These are phyloP conservation scores for Nicator chloris DNA, from an alignment of 2,113 vertebrate species.

Conservation along the genomic window DNA sequence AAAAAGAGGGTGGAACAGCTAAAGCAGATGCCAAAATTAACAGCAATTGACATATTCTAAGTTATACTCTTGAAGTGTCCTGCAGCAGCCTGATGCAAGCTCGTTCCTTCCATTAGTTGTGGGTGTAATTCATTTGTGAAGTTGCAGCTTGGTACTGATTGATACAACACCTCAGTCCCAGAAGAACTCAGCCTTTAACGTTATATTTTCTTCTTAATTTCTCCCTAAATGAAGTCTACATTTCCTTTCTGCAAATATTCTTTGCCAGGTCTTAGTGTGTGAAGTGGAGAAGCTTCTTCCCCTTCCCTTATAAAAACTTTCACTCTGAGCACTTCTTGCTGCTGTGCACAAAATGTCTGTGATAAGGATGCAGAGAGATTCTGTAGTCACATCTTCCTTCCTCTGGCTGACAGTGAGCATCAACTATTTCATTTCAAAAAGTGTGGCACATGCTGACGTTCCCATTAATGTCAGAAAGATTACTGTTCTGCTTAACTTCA, in stretches of 20 bases:
- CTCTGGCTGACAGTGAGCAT: neutral
- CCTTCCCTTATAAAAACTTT: neutral
- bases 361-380: neutral
- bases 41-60: neutral
- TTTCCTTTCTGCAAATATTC: neutral
- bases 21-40: neutral
- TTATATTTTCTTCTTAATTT: neutral
- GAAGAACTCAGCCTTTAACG: neutral
- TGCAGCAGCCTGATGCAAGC: neutral
- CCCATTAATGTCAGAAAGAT: neutral
- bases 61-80: neutral
- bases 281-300: neutral
- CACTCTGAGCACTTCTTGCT: neutral
- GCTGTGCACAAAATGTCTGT: neutral
- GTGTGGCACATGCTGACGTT: neutral
- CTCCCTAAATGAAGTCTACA: neutral
- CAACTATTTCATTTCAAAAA: neutral
- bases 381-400: neutral
- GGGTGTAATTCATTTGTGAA: neutral
- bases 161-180: neutral
- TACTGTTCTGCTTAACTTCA: neutral
- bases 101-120: rapidly evolving
- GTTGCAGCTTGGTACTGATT: too few species aligned
- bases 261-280: neutral
- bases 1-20: neutral